Evolutionary conservation across 2,888 invertebrate genomes (phyloP).

Genomic region (Synergus laeviventris): DNA sequence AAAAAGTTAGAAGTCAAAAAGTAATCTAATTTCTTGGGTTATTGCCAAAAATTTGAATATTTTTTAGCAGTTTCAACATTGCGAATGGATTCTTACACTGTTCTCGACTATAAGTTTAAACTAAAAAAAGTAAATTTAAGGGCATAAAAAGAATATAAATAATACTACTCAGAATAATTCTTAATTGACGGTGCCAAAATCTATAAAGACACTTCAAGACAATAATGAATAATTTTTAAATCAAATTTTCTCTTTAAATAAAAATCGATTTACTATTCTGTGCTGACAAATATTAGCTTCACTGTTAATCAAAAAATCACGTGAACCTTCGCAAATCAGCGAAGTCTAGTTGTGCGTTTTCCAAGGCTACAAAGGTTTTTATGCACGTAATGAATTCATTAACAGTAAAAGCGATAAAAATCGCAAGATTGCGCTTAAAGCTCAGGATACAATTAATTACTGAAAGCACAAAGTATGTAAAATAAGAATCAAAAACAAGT

Average conservation of each 20-base stretch:
- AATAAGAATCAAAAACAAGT: not conserved
- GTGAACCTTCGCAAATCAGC: not conserved
- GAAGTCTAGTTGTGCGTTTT: not conserved
- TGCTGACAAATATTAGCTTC: not conserved
- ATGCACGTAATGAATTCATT: slow-evolving; percentile 13
- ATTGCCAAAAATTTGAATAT: not conserved
- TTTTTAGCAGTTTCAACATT: not conserved
- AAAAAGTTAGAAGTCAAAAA: not conserved
- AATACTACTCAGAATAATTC: not conserved
- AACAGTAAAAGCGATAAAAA: not conserved
- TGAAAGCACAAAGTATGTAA: not conserved
- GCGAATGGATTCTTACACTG: too few relatives aligned
- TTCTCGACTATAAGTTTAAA: not conserved
- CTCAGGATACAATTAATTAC: slow-evolving; percentile 1
- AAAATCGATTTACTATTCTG: not conserved
- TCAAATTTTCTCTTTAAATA: not conserved
- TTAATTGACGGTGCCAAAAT: not conserved
- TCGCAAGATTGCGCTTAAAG: slow-evolving; percentile 7
- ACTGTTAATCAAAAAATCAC: slow-evolving; percentile 17
- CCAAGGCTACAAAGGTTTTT: slow-evolving; percentile 18
- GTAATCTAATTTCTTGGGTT: too few relatives aligned
- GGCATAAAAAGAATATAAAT: not conserved
- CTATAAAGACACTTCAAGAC: slow-evolving; percentile 28
- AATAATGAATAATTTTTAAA: not conserved
- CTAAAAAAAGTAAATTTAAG: not conserved